Base-by-base conservation (phyloP, 2,888 invertebrate genomes). In the Tiliacea citrago region DNA sequence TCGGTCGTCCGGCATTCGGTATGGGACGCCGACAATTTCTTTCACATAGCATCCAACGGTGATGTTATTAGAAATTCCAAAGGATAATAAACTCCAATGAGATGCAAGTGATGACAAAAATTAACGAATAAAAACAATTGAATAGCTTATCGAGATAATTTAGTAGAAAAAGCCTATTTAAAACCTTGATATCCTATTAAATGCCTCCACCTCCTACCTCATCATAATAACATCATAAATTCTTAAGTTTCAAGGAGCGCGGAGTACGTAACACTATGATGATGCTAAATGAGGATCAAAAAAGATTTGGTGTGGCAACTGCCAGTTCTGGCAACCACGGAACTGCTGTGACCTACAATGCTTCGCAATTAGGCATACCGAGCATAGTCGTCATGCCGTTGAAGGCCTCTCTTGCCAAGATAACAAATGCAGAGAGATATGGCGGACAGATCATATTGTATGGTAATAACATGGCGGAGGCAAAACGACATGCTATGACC, bases 301-400 rank as follows among this genome's bases (percentile, higher is more conserved):
- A 97, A 90, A 96, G 96, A 80, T 94, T 91, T 61, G 99, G 99
- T 2, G 98, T 99, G 0, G 98, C 98, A 75, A 98, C 99, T 1
- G 99, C 99, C 0, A 98, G 98, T 1, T 97, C 98, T 53, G 99
- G 99, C 0, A 99, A 99, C 94, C 99, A 99, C 92, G 99, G 99
- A 0, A 97, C 98, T 79, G 97, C 97, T 0, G 80, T 99, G 78
- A 97, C 97, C 82, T 98, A 98, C 92, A 98, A 98, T 90, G 97
- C 98, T 0, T 94, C 96, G 72, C 96, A 97, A 75, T 94, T 98
- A 24, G 96, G 96, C 39, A 97, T 98, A 55, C 97, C 98, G 0
- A 97, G 98, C n/a, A 97, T 98, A 0, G 98, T 99, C 2, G 98
- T 99, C 2, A 99, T 99, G 99, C 99, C 99, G 0, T 95, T 97